Evolutionary conservation across 2,888 invertebrate species (phyloP).

Genomic region (Eretmocerus hayati): DNA sequence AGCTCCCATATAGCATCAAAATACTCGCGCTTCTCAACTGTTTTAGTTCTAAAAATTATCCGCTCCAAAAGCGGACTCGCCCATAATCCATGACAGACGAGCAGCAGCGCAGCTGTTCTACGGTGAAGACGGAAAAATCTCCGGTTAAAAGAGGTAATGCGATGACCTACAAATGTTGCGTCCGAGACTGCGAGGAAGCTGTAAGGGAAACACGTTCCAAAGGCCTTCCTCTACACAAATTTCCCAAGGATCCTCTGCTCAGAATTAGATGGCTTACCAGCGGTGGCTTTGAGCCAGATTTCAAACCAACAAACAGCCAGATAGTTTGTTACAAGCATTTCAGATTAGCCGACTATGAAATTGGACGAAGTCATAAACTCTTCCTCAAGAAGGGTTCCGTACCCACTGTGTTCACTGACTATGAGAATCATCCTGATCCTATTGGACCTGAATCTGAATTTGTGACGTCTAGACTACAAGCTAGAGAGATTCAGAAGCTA

Average conservation of each 20-base stretch:
- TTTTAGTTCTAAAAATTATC: no score
- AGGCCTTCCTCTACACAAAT: slow-evolving; percentile 70
- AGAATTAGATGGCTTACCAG: slow-evolving; percentile 60
- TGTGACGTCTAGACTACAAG: slow-evolving; percentile 6
- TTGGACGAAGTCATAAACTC: slow-evolving; percentile 63
- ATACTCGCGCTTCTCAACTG: no score
- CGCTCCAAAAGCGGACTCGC: no score
- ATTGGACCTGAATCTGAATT: slow-evolving; percentile 13
- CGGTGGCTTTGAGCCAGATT: slow-evolving; percentile 53
- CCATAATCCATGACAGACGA: no score
- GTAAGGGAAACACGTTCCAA: slow-evolving; percentile 56
- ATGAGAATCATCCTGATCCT: slow-evolving; percentile 36
- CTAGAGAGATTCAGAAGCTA: not conserved
- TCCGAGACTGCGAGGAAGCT: slow-evolving; percentile 58
- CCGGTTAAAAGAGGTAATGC: no score
- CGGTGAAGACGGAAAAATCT: no score
- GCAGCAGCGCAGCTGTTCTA: no score
- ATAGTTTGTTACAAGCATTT: slow-evolving; percentile 73
- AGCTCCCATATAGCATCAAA: no score
- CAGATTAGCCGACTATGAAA: slow-evolving; percentile 64
- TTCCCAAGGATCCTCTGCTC: slow-evolving; percentile 57
- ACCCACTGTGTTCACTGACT: slow-evolving; percentile 62
- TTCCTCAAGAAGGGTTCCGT: slow-evolving; percentile 63
- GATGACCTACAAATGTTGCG: slow-evolving; percentile 62
- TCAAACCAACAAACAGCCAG: slow-evolving; percentile 53